Conservation (phyloP, 2,113 vertebrate genomes). For the Pygoscelis antarcticus region DNA sequence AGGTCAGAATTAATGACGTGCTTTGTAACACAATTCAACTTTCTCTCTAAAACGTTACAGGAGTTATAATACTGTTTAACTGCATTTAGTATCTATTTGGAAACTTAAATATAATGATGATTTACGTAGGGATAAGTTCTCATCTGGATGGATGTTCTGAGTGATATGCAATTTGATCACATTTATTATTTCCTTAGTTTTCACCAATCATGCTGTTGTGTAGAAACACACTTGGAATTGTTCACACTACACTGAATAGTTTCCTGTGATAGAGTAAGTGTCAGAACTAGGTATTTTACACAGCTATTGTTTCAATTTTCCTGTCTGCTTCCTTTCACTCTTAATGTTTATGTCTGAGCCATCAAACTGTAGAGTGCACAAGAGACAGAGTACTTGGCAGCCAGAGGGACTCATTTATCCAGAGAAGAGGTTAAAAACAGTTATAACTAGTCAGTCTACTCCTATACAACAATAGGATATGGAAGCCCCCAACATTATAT, state of each 20-base stretch:
- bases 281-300: background rate
- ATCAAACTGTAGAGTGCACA: background rate
- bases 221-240: background rate
- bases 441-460: background rate
- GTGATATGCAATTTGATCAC: background rate
- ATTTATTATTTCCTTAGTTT: background rate
- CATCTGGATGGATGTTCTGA: background rate
- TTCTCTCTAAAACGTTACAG: background rate
- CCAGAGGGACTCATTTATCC: background rate
- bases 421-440: background rate
- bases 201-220: background rate
- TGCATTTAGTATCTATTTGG: background rate
- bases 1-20: background rate
- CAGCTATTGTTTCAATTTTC: background rate
- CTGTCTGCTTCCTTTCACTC: background rate
- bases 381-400: background rate
- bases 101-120: background rate
- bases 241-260: background rate
- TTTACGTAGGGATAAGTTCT: background rate
- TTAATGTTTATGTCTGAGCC: background rate
- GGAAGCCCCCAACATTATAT: background rate
- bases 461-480: background rate
- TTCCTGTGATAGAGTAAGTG: background rate
- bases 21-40: background rate
- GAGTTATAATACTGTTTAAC: background rate